Conservation (phyloP, 2,113 vertebrate species). For the Catharus bicknelli region DNA sequence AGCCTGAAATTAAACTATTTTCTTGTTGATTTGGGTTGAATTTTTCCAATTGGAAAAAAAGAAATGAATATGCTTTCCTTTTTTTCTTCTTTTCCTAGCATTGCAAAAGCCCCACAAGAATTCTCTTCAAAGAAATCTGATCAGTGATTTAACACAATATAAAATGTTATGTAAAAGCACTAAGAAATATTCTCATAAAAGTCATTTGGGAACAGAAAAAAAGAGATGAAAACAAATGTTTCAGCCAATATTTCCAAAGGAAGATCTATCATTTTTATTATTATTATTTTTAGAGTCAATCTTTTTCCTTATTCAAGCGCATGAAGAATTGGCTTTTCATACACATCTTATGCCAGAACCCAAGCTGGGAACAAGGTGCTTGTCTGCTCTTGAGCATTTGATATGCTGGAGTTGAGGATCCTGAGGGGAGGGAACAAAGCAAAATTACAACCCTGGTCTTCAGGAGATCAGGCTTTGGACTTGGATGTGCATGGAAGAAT, state of each 20-base stretch:
- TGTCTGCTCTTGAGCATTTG: not conserved
- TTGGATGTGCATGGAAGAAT: not conserved
- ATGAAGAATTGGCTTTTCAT: not conserved
- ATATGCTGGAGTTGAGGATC: not conserved
- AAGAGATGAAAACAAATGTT: constrained; percentile 33
- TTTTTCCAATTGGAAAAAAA: constrained; percentile 31
- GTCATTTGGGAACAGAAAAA: constrained; percentile 20
- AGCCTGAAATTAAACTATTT: constrained; percentile 50
- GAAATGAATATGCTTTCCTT: not conserved
- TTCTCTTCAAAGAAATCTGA: constrained; percentile 58
- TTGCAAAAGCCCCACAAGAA: constrained; percentile 39
- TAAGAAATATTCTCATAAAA: constrained; percentile 39
- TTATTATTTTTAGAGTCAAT: constrained; percentile 29
- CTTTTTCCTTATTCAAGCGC: not conserved
- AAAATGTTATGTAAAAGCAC: constrained; percentile 56
- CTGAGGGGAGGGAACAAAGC: not conserved
- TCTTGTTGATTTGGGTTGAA: constrained; percentile 30
- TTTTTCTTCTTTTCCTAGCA: constrained; percentile 6
- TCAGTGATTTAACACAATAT: constrained; percentile 52
- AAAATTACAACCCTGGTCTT: not conserved
- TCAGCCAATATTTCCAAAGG: constrained; percentile 24
- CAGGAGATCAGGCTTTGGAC: not conserved
- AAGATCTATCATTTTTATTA: constrained; percentile 22
- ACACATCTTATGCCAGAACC: not conserved
- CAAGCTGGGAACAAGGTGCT: not conserved